Conservation (phyloP, 1,140 invertebrate species). For the Drosophila yakuba region DNA sequence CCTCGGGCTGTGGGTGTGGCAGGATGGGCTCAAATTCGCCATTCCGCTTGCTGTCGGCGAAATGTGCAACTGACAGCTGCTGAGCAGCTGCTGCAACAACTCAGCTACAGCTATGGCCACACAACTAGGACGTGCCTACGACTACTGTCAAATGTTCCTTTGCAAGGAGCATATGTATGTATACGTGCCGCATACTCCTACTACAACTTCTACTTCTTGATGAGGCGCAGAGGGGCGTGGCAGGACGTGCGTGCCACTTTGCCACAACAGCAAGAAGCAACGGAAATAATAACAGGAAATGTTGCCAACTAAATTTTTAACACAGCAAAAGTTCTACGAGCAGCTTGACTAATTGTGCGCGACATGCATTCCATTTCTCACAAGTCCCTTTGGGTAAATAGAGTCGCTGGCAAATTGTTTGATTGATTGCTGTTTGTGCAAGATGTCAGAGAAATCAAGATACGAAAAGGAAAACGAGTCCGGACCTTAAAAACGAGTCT, state of each 20-base stretch:
- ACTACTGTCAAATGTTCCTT: slow-evolving; percentile 28
- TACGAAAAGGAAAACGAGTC: background rate
- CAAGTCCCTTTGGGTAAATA: slow-evolving; percentile 50
- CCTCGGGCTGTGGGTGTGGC: background rate
- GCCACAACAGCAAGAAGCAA: slow-evolving; percentile 61
- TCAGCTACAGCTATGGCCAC: slow-evolving; percentile 23
- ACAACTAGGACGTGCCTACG: slow-evolving; percentile 42
- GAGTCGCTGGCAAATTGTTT: slow-evolving; percentile 37
- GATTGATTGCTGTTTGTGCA: slow-evolving; percentile 40
- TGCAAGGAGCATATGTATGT: background rate
- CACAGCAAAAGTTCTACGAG: slow-evolving; percentile 36
- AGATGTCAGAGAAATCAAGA: slow-evolving; percentile 39
- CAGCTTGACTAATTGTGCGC: slow-evolving; percentile 64
- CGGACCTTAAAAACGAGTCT: background rate
- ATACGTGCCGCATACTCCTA: background rate
- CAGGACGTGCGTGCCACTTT: slow-evolving; percentile 62
- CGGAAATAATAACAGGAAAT: slow-evolving; percentile 81
- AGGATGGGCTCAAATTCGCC: slow-evolving; percentile 4
- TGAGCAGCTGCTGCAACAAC: slow-evolving; percentile 9
- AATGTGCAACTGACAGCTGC: slow-evolving; percentile 54
- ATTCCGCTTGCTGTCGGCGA: slow-evolving; percentile 6
- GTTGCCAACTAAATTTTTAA: slow-evolving; percentile 75
- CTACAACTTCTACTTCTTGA: background rate
- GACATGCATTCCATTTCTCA: slow-evolving; percentile 44
- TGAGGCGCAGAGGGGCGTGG: background rate